phyloP scores from a whole-genome alignment of 2,797 vertebrate genomes.

The Poeciliopsis paucimaculata region DNA sequence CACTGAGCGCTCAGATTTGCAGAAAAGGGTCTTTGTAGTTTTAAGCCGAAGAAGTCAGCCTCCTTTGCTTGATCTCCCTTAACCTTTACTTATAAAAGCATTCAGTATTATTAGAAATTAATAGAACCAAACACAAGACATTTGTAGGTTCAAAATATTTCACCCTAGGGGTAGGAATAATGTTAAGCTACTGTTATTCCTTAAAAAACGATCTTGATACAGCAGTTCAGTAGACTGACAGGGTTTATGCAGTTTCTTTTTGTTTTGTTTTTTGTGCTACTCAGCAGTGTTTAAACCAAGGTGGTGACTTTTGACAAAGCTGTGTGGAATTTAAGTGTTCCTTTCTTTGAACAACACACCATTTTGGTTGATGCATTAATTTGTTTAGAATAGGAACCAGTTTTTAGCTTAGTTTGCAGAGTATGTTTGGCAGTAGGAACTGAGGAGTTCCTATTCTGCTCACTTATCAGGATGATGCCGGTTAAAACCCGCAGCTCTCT shows the following conservation, averaged over 20 bases:
- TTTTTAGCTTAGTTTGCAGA: neutral
- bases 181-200: neutral
- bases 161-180: neutral
- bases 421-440: conserved; percentile 52
- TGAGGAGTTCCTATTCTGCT: conserved; percentile 57
- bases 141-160: neutral
- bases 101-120: neutral
- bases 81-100: neutral
- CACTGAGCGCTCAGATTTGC: neutral
- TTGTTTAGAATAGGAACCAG: conserved; percentile 2
- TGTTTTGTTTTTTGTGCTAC: neutral
- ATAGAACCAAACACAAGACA: neutral
- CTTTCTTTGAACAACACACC: neutral
- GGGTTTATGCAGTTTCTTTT: neutral
- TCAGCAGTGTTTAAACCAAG: neutral
- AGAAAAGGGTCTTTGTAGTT: neutral
- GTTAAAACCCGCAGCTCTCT: conserved; percentile 17
- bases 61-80: neutral
- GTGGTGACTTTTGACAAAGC: neutral
- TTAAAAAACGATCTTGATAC: neutral
- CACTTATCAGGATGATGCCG: conserved; percentile 31
- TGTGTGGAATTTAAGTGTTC: neutral
- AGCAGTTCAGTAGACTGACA: neutral
- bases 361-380: neutral
- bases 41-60: neutral